Evolutionary conservation across 2,888 invertebrate species (phyloP).

Genomic region (Rosalia funebris): DNA sequence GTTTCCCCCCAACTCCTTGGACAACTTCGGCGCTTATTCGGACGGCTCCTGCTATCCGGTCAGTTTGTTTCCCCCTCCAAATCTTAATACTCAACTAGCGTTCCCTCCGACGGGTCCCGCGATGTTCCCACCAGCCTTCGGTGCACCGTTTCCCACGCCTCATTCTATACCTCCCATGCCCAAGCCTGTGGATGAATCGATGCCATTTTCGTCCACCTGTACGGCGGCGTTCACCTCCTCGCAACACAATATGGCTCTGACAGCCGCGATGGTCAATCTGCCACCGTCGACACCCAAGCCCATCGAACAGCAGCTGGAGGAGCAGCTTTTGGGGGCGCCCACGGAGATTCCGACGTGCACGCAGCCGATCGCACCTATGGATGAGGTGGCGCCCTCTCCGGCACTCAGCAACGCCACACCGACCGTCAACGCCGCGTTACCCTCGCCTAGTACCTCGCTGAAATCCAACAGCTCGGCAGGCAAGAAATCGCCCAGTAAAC

Average conservation of each 20-base stretch:
- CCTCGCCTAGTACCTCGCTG: constrained; percentile 60
- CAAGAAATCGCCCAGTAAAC: constrained; percentile 70
- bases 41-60: constrained; percentile 72
- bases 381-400: constrained; percentile 50
- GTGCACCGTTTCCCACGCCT: constrained; percentile 68
- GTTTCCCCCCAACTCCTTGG: constrained; percentile 69
- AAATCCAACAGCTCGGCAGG: constrained; percentile 61
- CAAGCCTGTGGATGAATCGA: constrained; percentile 68
- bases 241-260: constrained; percentile 83
- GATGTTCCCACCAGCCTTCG: constrained; percentile 72
- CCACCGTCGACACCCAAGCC: constrained; percentile 41
- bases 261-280: constrained; percentile 82
- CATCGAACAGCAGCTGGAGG: constrained; percentile 38
- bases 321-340: constrained; percentile 32
- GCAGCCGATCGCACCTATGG: constrained; percentile 29
- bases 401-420: constrained; percentile 51
- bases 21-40: constrained; percentile 69
- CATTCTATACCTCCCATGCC: constrained; percentile 67
- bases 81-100: constrained; percentile 71
- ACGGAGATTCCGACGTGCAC: constrained; percentile 24
- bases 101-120: constrained; percentile 76
- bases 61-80: constrained; percentile 71
- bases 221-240: constrained; percentile 84
- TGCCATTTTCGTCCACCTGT: constrained; percentile 69
- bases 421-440: constrained; percentile 56